Evolutionary conservation across 2,888 invertebrate species (phyloP).

Genomic region (Pyrocoelia pectoralis): DNA sequence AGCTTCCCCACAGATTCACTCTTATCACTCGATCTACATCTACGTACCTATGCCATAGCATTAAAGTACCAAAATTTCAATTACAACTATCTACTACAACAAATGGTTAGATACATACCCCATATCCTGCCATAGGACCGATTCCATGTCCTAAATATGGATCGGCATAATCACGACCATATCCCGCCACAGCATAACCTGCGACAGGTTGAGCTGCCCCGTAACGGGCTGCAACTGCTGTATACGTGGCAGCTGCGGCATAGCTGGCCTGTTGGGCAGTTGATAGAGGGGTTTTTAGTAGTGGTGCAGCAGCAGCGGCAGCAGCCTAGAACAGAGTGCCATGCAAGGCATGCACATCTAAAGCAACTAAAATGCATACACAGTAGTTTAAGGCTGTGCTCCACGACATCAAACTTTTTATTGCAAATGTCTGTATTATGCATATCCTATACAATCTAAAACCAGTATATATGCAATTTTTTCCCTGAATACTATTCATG

Average conservation of each 20-base stretch:
- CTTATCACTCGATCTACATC: no score
- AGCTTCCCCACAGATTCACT: no score
- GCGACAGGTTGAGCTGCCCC: constrained; percentile 79
- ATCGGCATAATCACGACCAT: constrained; percentile 91
- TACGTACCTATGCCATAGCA: no score
- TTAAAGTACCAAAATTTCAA: neutral
- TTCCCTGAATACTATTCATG: neutral
- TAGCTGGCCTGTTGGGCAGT: constrained; percentile 87
- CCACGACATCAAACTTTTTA: constrained; percentile 26
- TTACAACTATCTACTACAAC: constrained; percentile 5
- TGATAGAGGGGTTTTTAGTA: constrained; percentile 84
- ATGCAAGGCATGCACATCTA: constrained; percentile 59
- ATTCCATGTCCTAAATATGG: constrained; percentile 95
- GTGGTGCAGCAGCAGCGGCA: constrained; percentile 78
- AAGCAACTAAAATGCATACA: constrained; percentile 49
- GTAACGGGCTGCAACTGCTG: constrained; percentile 85
- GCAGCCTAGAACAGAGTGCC: constrained; percentile 64
- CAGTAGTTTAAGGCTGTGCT: constrained; percentile 44
- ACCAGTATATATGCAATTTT: no score
- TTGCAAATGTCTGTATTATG: neutral
- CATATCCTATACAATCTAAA: no score
- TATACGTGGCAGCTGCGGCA: constrained; percentile 87
- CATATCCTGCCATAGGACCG: constrained; percentile 96
- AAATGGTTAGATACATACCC: constrained; percentile 70
- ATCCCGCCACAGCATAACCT: constrained; percentile 78